Conservation (phyloP, 2,797 vertebrate species). For the Tympanoctomys barrerae region DNA sequence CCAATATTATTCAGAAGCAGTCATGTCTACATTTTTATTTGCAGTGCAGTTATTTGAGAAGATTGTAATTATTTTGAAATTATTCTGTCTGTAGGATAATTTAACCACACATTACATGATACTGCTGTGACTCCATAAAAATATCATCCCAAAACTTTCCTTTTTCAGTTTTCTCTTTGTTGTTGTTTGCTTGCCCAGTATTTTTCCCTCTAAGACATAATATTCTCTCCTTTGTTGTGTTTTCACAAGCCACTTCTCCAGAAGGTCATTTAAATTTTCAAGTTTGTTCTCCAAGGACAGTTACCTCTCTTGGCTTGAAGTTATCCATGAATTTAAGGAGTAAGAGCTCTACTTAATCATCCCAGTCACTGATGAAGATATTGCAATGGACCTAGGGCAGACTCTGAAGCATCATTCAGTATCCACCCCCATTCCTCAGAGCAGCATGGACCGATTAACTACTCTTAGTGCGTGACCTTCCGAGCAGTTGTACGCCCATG, state of each 20-base stretch:
- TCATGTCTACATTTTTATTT: neutral
- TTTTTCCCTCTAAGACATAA: neutral
- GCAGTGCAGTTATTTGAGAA: neutral
- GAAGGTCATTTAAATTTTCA: conserved; percentile 77
- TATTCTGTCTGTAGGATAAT: neutral
- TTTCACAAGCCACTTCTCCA: conserved; percentile 53
- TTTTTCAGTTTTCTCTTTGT: neutral
- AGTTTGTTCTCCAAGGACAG: conserved; percentile 68
- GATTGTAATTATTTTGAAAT: neutral
- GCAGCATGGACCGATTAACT: conserved; percentile 66
- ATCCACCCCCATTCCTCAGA: conserved; percentile 47
- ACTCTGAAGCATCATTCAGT: conserved; percentile 66
- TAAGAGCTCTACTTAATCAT: conserved; percentile 73
- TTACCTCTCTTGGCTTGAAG: conserved; percentile 61
- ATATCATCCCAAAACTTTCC: neutral
- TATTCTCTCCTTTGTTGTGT: neutral
- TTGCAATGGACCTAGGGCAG: conserved; percentile 65
- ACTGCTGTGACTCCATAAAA: neutral
- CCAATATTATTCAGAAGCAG: neutral
- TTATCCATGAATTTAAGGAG: conserved; percentile 66
- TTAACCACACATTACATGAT: neutral
- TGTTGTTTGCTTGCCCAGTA: neutral
- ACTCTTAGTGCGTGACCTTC: conserved; percentile 75
- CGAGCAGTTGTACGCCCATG: conserved; percentile 55
- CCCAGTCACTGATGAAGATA: conserved; percentile 73